phyloP scores from a whole-genome alignment of 2,113 vertebrate species.

The Passer domesticus region DNA sequence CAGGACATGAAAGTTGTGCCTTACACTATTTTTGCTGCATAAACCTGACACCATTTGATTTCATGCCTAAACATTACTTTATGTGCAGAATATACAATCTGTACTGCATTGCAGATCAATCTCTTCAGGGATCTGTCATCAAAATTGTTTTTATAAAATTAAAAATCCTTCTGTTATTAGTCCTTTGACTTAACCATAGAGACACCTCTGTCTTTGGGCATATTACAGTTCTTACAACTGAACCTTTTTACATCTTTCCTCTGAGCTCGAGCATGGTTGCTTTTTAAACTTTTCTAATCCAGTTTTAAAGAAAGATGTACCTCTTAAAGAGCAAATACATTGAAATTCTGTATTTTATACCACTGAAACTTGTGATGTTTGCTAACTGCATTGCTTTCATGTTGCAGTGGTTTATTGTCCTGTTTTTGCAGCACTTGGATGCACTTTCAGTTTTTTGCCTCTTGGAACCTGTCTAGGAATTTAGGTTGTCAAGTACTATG shows the following conservation, averaged over 20 bases:
- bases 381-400: not conserved
- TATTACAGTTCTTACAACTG: not conserved
- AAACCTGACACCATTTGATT: not conserved
- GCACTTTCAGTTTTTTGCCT: not conserved
- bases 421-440: not conserved
- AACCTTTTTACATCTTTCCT: not conserved
- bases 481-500: not conserved
- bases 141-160: not conserved
- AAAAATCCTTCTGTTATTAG: not conserved
- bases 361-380: not conserved
- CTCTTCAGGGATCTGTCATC: not conserved
- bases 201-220: not conserved
- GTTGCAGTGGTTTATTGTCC: not conserved
- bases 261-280: not conserved
- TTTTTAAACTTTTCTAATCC: not conserved
- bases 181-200: not conserved
- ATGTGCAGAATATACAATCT: not conserved
- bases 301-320: not conserved
- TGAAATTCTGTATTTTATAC: not conserved
- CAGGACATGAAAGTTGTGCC: not conserved
- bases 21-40: not conserved
- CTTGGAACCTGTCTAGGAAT: not conserved
- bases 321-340: not conserved
- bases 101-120: not conserved
- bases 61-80: not conserved